Base-by-base conservation (phyloP, 2,113 vertebrate species). In the Aleadryas rufinucha region DNA sequence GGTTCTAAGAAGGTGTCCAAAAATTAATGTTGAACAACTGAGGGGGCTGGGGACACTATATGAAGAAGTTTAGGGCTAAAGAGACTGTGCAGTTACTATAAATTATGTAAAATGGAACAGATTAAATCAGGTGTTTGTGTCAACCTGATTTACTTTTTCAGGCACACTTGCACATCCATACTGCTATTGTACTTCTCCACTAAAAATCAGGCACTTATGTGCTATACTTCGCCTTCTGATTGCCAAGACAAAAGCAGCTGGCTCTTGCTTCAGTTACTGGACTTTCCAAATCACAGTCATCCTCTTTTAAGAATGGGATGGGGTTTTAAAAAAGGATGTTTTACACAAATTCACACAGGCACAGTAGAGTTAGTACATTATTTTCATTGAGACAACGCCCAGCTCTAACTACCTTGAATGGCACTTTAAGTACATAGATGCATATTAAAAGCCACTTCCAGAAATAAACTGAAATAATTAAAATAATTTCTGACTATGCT, bases 391-490 rank as follows among this genome's bases (percentile, higher is more conserved):
- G 85, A 20, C 6, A 41, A 26, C 2, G 4, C 12, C 64, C 80
- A 70, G 47, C 3, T 81, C 35, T 23, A 81, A 31, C 70, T 77
- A 30, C 50, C 96, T 68, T 78, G 53, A 81, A 66, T 50, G 33
- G 44, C 26, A 37, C 63, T 97, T 59, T 42, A 72, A 63, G 70
- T 77, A 72, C 63, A 54, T 9, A 78, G 69, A 66, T 63, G 56
- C 66, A 54, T 94, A 59, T 78, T 77, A 91, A 87, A 94, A 96
- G 64, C 42, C 84, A 57, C 61, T 88, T 93, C 60, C 49, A 92
- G 84, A 79, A 95, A 74, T 86, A 91, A 94, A 74, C n/a, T 69
- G 81, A 89, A 97, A 93, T 64, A n/a, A 65, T 59, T 27, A 53
- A 94, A 97, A 68, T 69, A 59, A 92, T 82, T 92, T 94, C 80